Base-by-base conservation (phyloP, 2,113 vertebrate species). In the Corythornis madagascariensis region DNA sequence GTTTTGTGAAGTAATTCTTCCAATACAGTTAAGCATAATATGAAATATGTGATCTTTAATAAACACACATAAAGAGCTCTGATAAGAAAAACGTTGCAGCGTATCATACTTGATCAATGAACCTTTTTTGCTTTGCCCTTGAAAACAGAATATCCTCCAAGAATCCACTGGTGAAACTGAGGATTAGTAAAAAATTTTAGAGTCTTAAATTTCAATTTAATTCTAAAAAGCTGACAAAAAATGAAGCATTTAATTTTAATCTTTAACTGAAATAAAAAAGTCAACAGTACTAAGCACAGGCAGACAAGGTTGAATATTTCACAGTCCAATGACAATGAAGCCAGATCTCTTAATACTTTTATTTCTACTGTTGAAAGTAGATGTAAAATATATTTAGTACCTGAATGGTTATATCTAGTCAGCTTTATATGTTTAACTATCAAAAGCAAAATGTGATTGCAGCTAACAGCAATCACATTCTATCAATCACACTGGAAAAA, bases 191-290 rank as follows among this genome's bases (percentile, higher is more conserved):
- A 98, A 98, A 97, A 48, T 93, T 96, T 97, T 56, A 97, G 86
- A 96, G 97, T 97, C 97, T 97, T 98, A 98, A 98, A 98, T 98
- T 98, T 97, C 97, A 98, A 97, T 98, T 98, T 98, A 98, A 98
- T 99, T 98, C 97, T 97, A 97, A 98, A 98, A 98, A 99, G 98
- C 98, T 98, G 98, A 98, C 86, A 95, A 97, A 98, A 98, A 98
- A 98, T 98, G 98, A 99, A 98, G 98, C 98, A 98, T 98, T 98
- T 98, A 98, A 99, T 99, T 98, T 98, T 98, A 97, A 98, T 98
- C 98, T 97, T 95, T 97, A 98, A 98, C 97, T 94, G 98, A 99
- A 98, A 98, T 98, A 98, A 99, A 99, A 98, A 99, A 98, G 97
- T 98, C 98, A 98, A 98, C 98, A 97, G 95, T 97, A 98, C 97